Evolutionary conservation across 2,888 invertebrate species (phyloP).

Genomic region (Zootermopsis nevadensis): DNA sequence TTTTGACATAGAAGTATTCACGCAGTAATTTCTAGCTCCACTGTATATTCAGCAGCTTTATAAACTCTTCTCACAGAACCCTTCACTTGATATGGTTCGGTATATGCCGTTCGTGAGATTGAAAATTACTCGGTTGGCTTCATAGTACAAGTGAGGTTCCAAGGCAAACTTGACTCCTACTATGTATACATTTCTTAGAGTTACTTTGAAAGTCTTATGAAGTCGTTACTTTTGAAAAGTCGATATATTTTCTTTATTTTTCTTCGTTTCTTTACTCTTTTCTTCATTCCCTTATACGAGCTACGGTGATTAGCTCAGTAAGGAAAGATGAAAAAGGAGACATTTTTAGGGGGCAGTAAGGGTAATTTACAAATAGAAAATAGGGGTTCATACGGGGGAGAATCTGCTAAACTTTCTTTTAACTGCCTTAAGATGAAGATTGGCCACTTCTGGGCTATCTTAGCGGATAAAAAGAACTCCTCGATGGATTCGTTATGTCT

Average conservation of each 20-base stretch:
- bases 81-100: conserved; percentile 8
- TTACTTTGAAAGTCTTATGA: conserved; percentile 34
- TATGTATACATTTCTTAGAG: conserved; percentile 1
- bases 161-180: conserved; percentile 15
- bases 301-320: conserved; percentile 20
- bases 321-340: background rate
- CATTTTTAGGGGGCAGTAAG: background rate
- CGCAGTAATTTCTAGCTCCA: conserved; percentile 10
- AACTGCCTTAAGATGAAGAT: background rate
- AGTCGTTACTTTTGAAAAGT: conserved; percentile 15
- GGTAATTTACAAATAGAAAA: background rate
- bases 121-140: conserved; percentile 49
- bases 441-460: background rate
- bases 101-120: conserved; percentile 34
- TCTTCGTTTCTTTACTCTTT: background rate
- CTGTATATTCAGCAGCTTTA: conserved; percentile 36
- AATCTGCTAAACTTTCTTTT: conserved; percentile 28
- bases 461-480: background rate
- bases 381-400: background rate
- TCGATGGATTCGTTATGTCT: background rate
- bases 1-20: background rate
- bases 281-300: background rate
- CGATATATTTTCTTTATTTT: background rate
- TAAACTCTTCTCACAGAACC: conserved; percentile 10
- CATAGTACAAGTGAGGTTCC: conserved; percentile 42